A percentile compares a stretch with the other conserved stretches of the same genome.
Evolutionary conservation across 2,888 invertebrate species (phyloP).

Genomic region (Tiphia femorata): DNA sequence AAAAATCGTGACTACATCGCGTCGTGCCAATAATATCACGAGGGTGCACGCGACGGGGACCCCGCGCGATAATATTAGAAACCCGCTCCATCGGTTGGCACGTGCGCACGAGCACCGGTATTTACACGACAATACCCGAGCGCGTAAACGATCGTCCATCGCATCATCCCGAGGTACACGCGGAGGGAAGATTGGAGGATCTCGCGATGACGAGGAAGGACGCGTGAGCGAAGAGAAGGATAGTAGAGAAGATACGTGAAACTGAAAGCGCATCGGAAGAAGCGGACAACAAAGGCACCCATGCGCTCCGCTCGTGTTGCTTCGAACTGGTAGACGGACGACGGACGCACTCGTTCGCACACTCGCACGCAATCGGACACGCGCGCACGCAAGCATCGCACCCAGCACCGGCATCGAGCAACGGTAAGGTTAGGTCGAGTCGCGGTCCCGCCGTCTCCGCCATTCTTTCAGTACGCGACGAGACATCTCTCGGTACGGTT

Average conservation of each 20-base stretch:
- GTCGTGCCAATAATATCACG: slow-evolving; percentile 18
- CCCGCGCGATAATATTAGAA: slow-evolving; percentile 31
- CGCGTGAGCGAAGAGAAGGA: not conserved
- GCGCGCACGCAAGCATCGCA: not conserved
- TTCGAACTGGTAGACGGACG: too few relatives aligned
- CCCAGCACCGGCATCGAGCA: too few relatives aligned
- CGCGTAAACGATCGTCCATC: slow-evolving; percentile 18
- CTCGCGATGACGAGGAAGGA: slow-evolving; percentile 3
- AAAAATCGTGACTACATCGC: too few relatives aligned
- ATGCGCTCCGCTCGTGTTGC: too few relatives aligned
- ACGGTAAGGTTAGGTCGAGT: slow-evolving; percentile 32
- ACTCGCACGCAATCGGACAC: slow-evolving; percentile 14
- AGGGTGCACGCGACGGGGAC: slow-evolving; percentile 15
- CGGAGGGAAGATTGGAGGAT: slow-evolving; percentile 22
- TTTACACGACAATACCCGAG: slow-evolving; percentile 34
- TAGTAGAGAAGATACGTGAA: not conserved
- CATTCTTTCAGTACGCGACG: slow-evolving; percentile 43
- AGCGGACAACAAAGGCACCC: too few relatives aligned
- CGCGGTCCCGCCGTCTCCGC: slow-evolving; percentile 1
- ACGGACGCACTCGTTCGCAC: too few relatives aligned
- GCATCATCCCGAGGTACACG: slow-evolving; percentile 24
- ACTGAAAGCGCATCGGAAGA: slow-evolving; percentile 14
- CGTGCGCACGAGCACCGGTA: slow-evolving; percentile 5
- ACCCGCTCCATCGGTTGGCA: slow-evolving; percentile 25
- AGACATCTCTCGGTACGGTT: slow-evolving; percentile 50